These are phyloP conservation scores for Hypolimnas misippus DNA, from an alignment of 2,888 invertebrate species.

Conservation along the genomic window DNA sequence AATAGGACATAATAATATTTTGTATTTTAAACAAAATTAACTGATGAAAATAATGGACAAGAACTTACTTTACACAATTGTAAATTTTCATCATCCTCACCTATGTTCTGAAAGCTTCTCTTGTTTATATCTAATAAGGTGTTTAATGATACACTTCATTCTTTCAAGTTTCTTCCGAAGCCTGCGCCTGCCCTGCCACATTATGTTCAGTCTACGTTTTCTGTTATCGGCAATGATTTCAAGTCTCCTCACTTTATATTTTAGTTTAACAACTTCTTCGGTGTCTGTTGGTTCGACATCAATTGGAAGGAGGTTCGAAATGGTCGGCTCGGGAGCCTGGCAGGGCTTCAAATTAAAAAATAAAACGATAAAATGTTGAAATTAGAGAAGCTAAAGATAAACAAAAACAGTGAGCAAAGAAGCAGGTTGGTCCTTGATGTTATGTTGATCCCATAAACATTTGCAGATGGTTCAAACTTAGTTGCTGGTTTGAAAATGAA, in stretches of 20 bases:
- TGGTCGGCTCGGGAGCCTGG: slow-evolving; percentile 61
- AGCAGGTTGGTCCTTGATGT: too few relatives aligned
- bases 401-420: too few relatives aligned
- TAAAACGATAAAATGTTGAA: slow-evolving; percentile 38
- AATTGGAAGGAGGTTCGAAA: slow-evolving; percentile 52
- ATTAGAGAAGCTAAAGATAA: background rate
- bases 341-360: too few relatives aligned
- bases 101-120: too few relatives aligned
- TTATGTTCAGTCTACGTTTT: slow-evolving; percentile 57
- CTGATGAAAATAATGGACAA: too few relatives aligned
- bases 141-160: slow-evolving; percentile 61
- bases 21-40: too few relatives aligned
- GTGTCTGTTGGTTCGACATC: slow-evolving; percentile 60
- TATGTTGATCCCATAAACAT: too few relatives aligned
- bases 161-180: slow-evolving; percentile 58
- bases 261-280: slow-evolving; percentile 62
- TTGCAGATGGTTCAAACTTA: too few relatives aligned
- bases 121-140: slow-evolving; percentile 57
- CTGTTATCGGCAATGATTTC: slow-evolving; percentile 64
- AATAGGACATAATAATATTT: too few relatives aligned
- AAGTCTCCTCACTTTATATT: slow-evolving; percentile 62
- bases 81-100: too few relatives aligned
- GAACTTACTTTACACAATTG: too few relatives aligned
- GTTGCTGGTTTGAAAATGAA: too few relatives aligned
- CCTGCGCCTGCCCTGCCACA: slow-evolving; percentile 62